These are phyloP conservation scores for Bombycilla garrulus DNA, from an alignment of 2,113 vertebrate species.

Conservation along the genomic window DNA sequence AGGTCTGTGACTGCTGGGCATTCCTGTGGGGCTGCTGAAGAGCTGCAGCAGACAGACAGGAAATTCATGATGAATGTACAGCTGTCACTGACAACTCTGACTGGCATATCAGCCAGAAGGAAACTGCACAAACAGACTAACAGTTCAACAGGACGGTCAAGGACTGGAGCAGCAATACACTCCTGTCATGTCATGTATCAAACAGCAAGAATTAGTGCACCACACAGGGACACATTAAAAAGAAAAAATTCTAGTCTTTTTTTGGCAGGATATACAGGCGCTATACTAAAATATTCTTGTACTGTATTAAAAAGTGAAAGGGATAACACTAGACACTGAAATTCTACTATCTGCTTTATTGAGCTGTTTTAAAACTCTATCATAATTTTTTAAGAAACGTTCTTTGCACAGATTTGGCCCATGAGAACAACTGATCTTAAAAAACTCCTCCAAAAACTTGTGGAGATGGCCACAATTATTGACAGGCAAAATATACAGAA, in stretches of 20 bases:
- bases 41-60: not conserved
- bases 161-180: not conserved
- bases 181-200: not conserved
- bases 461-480: not conserved
- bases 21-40: not conserved
- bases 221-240: not conserved
- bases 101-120: not conserved
- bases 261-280: not conserved
- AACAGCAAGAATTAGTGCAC: not conserved
- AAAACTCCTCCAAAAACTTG: not conserved
- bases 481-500: not conserved
- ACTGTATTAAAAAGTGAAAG: not conserved
- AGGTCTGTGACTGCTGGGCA: not conserved
- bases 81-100: not conserved
- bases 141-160: not conserved
- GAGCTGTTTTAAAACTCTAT: not conserved
- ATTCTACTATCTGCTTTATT: not conserved
- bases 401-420: not conserved
- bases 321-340: not conserved
- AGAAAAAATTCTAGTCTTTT: not conserved
- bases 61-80: not conserved
- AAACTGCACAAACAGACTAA: not conserved
- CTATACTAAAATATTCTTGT: not conserved
- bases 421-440: not conserved
- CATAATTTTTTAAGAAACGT: accelerated